A percentile compares a stretch with the other conserved stretches of the same genome.
Evolutionary conservation across 2,797 vertebrate genomes (phyloP).

Genomic region (Amblyopsis hoosieri): DNA sequence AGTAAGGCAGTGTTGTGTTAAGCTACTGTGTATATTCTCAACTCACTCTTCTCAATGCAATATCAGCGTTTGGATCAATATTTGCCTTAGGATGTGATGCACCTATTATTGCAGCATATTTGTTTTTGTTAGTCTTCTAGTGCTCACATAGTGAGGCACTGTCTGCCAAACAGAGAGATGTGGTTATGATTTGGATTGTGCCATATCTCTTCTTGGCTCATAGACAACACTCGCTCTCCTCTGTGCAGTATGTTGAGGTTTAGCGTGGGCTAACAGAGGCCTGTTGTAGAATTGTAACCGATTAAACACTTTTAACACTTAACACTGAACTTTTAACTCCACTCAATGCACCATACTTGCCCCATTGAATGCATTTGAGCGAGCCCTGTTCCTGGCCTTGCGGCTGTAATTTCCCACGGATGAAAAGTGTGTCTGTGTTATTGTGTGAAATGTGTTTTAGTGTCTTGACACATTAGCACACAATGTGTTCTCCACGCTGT

Average conservation of each 20-base stretch:
- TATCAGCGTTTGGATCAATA: conserved; percentile 36
- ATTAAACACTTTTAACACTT: not conserved
- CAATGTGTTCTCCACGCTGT: not conserved
- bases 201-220: conserved; percentile 26
- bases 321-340: not conserved
- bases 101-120: conserved; percentile 22
- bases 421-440: no score
- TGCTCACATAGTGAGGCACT: conserved; percentile 33
- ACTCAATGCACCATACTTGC: not conserved
- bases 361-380: not conserved
- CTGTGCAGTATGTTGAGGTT: not conserved
- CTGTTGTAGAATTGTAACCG: not conserved
- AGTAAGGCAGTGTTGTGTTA: conserved; percentile 4
- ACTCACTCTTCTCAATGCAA: not conserved
- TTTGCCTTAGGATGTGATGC: conserved; percentile 24
- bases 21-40: conserved; percentile 12
- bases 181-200: conserved; percentile 38
- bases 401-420: no score
- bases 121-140: conserved; percentile 29
- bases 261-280: conserved; percentile 21
- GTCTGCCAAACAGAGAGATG: conserved; percentile 46
- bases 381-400: no score
- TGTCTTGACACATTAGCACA: not conserved
- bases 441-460: not conserved
- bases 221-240: conserved; percentile 32